These are phyloP conservation scores for Micromussa lordhowensis DNA, from an alignment of 92 coral and sea anemone genomes.

Conservation along the genomic window DNA sequence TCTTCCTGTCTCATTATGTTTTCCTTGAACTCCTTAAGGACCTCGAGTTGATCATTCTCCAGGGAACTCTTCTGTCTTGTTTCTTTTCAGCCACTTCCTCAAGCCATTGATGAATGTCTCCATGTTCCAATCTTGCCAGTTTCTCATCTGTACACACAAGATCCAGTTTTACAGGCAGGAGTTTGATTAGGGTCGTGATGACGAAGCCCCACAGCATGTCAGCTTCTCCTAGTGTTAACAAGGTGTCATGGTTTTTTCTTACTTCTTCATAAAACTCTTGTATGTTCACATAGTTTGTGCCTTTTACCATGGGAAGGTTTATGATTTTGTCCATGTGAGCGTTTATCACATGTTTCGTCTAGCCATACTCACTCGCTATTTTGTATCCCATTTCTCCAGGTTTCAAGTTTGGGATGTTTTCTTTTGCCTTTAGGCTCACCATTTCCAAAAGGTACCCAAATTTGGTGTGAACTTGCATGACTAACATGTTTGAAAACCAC, in stretches of 20 bases:
- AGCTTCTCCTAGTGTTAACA: conserved; percentile 52
- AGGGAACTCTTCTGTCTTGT: conserved; percentile 24
- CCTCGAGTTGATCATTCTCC: too few relatives aligned
- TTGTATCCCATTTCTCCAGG: conserved; percentile 64
- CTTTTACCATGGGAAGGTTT: conserved; percentile 47
- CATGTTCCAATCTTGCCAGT: conserved; percentile 66
- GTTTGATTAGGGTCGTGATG: conserved; percentile 58
- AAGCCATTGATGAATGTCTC: conserved; percentile 2
- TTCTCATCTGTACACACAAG: conserved; percentile 61
- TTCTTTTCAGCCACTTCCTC: conserved; percentile 49
- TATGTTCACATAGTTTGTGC: conserved; percentile 33
- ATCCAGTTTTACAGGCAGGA: conserved; percentile 60
- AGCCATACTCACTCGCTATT: conserved; percentile 70
- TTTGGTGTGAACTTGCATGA: conserved; percentile 56
- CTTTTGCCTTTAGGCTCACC: conserved; percentile 55
- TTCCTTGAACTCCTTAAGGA: too few relatives aligned
- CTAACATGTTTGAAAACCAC: conserved; percentile 68
- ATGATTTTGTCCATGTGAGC: conserved; percentile 61
- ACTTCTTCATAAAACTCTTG: conserved; percentile 66
- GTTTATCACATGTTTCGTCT: conserved; percentile 47
- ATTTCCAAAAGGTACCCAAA: conserved; percentile 66
- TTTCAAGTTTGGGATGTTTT: conserved; percentile 45
- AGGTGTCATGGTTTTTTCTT: conserved; percentile 60
- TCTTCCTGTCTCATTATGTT: conserved; percentile 28
- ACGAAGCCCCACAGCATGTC: conserved; percentile 57